Evolutionary conservation across 1,140 invertebrate species (phyloP).

Genomic region (Drosophila paulistorum): DNA sequence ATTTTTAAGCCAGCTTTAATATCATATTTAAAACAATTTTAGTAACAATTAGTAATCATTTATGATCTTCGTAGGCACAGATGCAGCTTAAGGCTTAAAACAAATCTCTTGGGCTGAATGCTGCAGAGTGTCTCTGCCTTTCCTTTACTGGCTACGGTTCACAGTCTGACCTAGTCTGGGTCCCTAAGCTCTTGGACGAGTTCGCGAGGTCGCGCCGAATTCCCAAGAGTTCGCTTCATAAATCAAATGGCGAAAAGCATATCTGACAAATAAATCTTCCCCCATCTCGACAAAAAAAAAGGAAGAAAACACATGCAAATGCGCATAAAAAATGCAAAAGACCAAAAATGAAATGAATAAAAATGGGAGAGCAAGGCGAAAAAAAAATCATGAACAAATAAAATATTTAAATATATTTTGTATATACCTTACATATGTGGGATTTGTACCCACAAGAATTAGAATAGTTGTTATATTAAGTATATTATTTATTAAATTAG

Average conservation of each 20-base stretch:
- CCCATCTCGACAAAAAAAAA: not conserved
- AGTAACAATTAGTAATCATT: constrained; percentile 2
- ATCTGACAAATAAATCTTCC: constrained; percentile 28
- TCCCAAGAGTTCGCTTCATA: constrained; percentile 21
- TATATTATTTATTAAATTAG: too few species aligned
- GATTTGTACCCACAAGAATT: too few species aligned
- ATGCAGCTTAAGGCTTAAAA: not conserved
- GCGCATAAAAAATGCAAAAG: constrained; percentile 22
- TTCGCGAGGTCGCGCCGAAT: constrained; percentile 6
- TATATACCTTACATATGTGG: not conserved
- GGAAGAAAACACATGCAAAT: constrained; percentile 7
- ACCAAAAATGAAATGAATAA: constrained; percentile 13
- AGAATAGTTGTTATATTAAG: too few species aligned
- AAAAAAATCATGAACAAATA: constrained; percentile 7
- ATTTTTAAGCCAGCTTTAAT: too few species aligned
- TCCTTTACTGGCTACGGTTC: not conserved
- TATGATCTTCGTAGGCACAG: not conserved
- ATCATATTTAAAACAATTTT: not conserved
- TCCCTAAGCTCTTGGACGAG: not conserved
- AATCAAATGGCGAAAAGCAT: constrained; percentile 23
- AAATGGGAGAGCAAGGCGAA: not conserved
- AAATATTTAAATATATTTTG: constrained; percentile 20
- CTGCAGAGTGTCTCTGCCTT: not conserved
- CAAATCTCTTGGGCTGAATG: not conserved
- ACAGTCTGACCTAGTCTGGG: not conserved